These are phyloP conservation scores for Heliothis virescens DNA, from an alignment of 1,140 invertebrate species.

Conservation along the genomic window DNA sequence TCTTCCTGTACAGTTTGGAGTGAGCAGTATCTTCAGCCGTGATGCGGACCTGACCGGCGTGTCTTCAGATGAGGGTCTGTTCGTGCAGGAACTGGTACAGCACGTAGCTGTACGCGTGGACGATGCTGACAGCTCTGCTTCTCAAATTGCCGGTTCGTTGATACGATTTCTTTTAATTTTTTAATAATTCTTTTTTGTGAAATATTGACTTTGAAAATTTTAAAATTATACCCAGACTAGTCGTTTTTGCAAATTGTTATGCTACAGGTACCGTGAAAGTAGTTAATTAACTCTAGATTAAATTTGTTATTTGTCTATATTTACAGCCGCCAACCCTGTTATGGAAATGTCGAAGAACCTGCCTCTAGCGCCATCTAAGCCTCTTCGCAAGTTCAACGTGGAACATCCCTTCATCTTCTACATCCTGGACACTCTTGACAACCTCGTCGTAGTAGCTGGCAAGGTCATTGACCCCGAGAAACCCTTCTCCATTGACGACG, in stretches of 20 bases:
- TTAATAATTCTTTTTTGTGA: background rate
- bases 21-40: conserved; percentile 86
- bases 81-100: conserved; percentile 88
- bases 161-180: background rate
- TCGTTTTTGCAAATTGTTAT: too few relatives aligned
- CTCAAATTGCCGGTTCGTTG: conserved; percentile 73
- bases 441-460: conserved; percentile 88
- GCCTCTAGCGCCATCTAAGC: conserved; percentile 65
- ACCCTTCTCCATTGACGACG: conserved; percentile 66
- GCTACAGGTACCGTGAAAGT: too few relatives aligned
- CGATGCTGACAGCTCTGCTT: conserved; percentile 71
- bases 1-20: conserved; percentile 80
- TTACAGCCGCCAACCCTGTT: conserved; percentile 69
- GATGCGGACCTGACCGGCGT: conserved; percentile 87
- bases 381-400: conserved; percentile 84
- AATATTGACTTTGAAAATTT: too few relatives aligned
- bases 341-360: conserved; percentile 71
- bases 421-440: conserved; percentile 88
- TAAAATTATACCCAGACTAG: too few relatives aligned
- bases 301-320: too few relatives aligned
- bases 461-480: conserved; percentile 85
- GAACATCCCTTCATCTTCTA: conserved; percentile 90
- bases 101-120: conserved; percentile 88
- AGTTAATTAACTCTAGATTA: too few relatives aligned
- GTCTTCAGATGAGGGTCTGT: conserved; percentile 85